phyloP scores from a whole-genome alignment of 1,140 invertebrate genomes.

The Drosophila kurseongensis region DNA sequence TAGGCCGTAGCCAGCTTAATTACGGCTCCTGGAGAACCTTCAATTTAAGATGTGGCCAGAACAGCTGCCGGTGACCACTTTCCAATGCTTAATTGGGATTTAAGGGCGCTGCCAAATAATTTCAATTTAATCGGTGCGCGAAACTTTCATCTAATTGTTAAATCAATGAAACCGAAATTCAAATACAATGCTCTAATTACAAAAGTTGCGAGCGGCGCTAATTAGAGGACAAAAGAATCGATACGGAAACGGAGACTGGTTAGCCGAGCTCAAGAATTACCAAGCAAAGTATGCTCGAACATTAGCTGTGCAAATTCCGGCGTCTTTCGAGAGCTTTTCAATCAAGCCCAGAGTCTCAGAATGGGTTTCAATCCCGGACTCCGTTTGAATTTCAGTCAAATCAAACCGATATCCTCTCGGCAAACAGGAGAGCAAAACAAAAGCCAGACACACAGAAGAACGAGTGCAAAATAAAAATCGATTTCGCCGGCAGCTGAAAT shows the following conservation, averaged over 20 bases:
- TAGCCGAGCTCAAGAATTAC: conserved; percentile 1
- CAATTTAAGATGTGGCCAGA: conserved; percentile 42
- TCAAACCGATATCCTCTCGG: conserved; percentile 39
- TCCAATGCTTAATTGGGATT: conserved; percentile 45
- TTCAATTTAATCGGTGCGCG: conserved; percentile 44
- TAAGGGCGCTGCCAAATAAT: conserved; percentile 35
- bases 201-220: conserved; percentile 53
- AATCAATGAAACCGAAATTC: conserved; percentile 71
- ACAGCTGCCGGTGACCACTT: conserved; percentile 46
- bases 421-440: conserved; percentile 45
- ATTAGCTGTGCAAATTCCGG: conserved; percentile 35
- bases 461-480: conserved; percentile 67
- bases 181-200: conserved; percentile 65
- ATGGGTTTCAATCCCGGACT: conserved; percentile 14
- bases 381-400: conserved; percentile 22
- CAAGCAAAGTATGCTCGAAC: conserved; percentile 9
- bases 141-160: conserved; percentile 64
- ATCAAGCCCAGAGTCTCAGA: conserved; percentile 34
- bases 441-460: conserved; percentile 51
- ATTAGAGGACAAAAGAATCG: conserved; percentile 46
- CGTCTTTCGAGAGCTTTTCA: conserved; percentile 39
- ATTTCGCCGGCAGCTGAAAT: conserved; percentile 54
- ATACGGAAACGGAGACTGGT: conserved; percentile 20
- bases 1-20: conserved; percentile 39
- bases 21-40: conserved; percentile 28